Evolutionary conservation across 2,113 vertebrate genomes (phyloP).

Genomic region (Talpa occidentalis): DNA sequence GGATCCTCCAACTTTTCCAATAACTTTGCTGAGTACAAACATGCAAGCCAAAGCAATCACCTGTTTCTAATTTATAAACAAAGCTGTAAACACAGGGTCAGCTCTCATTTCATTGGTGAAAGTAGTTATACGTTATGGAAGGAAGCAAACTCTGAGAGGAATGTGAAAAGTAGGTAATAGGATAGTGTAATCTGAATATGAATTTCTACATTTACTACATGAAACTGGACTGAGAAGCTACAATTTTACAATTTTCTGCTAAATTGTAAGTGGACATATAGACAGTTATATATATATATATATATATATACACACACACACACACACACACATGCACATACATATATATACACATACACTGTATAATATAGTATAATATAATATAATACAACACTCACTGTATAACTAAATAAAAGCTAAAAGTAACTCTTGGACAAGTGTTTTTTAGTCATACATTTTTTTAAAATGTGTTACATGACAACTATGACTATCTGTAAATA

Average conservation of each 20-base stretch:
- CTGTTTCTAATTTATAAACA: not conserved
- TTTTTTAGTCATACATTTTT: not conserved
- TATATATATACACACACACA: not conserved
- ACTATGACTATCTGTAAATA: not conserved
- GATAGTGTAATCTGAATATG: not conserved
- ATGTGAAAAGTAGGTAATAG: not conserved
- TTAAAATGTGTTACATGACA: not conserved
- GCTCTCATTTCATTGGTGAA: not conserved
- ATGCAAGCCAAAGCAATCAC: not conserved
- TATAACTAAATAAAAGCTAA: not conserved
- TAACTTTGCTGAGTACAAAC: not conserved
- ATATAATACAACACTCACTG: too few relatives aligned
- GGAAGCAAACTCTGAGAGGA: not conserved
- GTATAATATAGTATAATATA: too few relatives aligned
- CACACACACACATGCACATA: too few relatives aligned
- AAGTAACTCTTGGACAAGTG: not conserved
- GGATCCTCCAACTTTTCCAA: not conserved
- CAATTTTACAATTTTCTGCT: not conserved
- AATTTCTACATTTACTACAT: not conserved
- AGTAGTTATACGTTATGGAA: not conserved
- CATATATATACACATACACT: too few relatives aligned
- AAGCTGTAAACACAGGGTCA: not conserved
- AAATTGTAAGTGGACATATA: not conserved
- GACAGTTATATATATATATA: too few relatives aligned
- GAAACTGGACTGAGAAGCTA: not conserved